phyloP scores from a whole-genome alignment of 2,888 invertebrate genomes.

The Noctua comes region DNA sequence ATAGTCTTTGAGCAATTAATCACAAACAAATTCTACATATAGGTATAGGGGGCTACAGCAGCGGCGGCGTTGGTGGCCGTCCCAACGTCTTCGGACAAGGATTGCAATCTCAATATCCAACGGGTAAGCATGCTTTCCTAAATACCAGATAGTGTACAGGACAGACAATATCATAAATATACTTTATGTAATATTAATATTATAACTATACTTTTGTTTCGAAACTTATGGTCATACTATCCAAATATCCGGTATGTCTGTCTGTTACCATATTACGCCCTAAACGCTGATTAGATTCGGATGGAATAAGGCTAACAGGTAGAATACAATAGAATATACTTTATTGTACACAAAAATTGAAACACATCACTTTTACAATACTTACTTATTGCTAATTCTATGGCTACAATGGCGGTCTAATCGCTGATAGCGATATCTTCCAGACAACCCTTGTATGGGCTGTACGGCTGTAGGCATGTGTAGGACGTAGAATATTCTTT shows the following conservation, averaged over 20 bases:
- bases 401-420: too few species aligned
- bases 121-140: slow-evolving; percentile 50
- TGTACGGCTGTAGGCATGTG: neutral
- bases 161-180: too few species aligned
- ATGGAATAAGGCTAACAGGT: neutral
- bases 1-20: slow-evolving; percentile 13
- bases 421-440: too few species aligned
- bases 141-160: neutral
- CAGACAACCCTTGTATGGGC: too few species aligned
- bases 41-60: slow-evolving; percentile 57
- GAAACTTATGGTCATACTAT: neutral
- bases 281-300: neutral
- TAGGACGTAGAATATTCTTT: neutral
- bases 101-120: slow-evolving; percentile 55
- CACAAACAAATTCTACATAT: slow-evolving; percentile 21
- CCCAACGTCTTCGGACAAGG: slow-evolving; percentile 58
- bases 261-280: neutral
- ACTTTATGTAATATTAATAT: too few species aligned
- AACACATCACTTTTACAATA: too few species aligned
- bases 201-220: neutral
- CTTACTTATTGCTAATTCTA: too few species aligned
- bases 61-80: slow-evolving; percentile 36
- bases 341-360: too few species aligned
- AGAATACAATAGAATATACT: neutral
- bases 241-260: neutral